Evolutionary conservation across 2,888 invertebrate species (phyloP), one percentile per base, ranked within the genome.

Genomic region (Patella pellucida): DNA sequence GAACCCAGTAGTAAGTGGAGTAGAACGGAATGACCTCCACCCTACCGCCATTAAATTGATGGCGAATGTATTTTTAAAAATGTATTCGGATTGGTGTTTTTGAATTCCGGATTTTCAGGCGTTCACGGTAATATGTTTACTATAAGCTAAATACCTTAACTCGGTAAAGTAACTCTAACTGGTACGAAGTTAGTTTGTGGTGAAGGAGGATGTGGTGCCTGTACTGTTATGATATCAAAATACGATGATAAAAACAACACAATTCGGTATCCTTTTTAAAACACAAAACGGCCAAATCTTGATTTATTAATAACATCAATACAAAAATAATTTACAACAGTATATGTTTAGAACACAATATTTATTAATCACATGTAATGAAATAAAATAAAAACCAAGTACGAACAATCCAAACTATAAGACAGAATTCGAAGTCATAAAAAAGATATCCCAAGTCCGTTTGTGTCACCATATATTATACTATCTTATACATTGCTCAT

Each of bases 171-270:
- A 73, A 73, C 79, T 16, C 78, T 97, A 81, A 95, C 94, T 81
- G 97, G 98, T 16, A 96, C 97, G 4, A 98, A 98, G 92, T 92
- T 97, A 79, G 97, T 96, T 41, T 98, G 98, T 88, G 96, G 95
- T 0, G 97, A 97, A 92, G 97, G 97, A 50, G 97, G 97, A 2
- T 98, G 97, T 88, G 97, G 97, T 0, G 97, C 97, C 0, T 98
- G 97, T 88, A 97, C 97, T 0, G 96, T 97, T 1, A 96, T 97
- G 95, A 92, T 97, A 12, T 97, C 97, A 16, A 94, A 93, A 88
- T 94, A 93, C 85, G 93, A 95, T 84, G 92, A 93, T 1, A 83
- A 77, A 3, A 92, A 91, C 67, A 92, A 93, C 15, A 81, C 76
- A 56, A 81, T 86, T 52, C 70, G 77, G 88, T 88, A 86, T 84